These are phyloP conservation scores for Enoplosus armatus DNA, from an alignment of 2,797 vertebrate genomes.

Conservation along the genomic window DNA sequence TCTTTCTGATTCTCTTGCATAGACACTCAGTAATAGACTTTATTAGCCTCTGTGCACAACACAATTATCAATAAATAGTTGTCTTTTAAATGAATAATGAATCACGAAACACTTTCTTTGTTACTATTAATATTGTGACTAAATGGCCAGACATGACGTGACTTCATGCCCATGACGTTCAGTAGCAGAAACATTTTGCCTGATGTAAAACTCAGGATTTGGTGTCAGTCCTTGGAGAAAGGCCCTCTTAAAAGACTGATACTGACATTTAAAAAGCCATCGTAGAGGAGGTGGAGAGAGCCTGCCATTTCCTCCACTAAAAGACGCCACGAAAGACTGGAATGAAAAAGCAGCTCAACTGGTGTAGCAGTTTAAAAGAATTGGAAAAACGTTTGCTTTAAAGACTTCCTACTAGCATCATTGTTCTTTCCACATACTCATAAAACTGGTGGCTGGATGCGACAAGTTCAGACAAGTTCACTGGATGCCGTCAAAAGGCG, in stretches of 20 bases:
- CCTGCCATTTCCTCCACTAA: background rate
- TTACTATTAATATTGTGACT: background rate
- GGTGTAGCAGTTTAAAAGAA: constrained; percentile 6
- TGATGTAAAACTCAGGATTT: constrained; percentile 17
- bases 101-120: background rate
- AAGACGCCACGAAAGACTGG: background rate
- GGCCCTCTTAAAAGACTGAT: background rate
- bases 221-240: background rate
- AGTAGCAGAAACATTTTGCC: background rate
- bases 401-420: background rate
- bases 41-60: background rate
- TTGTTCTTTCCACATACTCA: constrained; percentile 31
- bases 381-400: background rate
- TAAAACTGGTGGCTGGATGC: constrained; percentile 16
- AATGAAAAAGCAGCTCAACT: constrained; percentile 12
- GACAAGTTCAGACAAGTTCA: constrained; percentile 21
- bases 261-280: constrained; percentile 10
- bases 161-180: background rate
- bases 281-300: constrained; percentile 9
- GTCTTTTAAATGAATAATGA: background rate
- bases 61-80: background rate
- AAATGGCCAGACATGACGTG: background rate
- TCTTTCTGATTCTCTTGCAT: constrained; percentile 33
- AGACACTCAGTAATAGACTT: constrained; percentile 31
- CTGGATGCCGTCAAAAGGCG: background rate